Evolutionary conservation across 2,797 vertebrate genomes (phyloP).

Genomic region (Artibeus lituratus): DNA sequence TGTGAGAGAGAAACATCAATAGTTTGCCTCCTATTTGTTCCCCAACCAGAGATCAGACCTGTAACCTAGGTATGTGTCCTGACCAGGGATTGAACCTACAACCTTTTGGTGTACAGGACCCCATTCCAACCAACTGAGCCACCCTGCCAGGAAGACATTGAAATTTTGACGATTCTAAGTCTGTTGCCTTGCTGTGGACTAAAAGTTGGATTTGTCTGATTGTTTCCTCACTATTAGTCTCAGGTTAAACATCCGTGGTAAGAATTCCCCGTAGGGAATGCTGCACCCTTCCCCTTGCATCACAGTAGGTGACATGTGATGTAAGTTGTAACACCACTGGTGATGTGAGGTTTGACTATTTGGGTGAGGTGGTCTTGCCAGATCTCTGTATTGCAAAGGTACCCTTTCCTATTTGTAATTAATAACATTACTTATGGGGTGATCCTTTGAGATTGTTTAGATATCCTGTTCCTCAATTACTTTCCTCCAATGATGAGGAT

Average conservation of each 20-base stretch:
- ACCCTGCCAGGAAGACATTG: background rate
- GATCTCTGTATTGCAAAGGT: background rate
- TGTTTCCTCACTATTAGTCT: background rate
- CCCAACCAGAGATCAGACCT: background rate
- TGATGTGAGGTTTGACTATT: background rate
- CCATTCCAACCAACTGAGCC: background rate
- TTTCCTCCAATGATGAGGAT: background rate
- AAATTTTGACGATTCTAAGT: background rate
- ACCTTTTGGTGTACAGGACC: background rate
- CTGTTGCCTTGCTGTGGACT: background rate
- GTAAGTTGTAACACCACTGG: background rate
- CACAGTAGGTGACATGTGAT: background rate
- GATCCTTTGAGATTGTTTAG: slow-evolving; percentile 8
- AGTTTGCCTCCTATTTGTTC: background rate
- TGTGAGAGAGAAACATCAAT: background rate
- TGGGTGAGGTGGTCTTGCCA: background rate
- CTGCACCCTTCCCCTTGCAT: background rate
- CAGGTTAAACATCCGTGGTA: background rate
- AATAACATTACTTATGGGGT: background rate
- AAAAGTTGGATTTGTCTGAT: background rate
- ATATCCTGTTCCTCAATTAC: background rate
- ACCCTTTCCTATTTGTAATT: background rate
- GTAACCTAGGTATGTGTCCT: background rate
- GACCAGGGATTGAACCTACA: background rate
- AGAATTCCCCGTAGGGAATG: background rate